Base-by-base conservation (phyloP, 1,140 invertebrate species). In the Cheumatopsyche charites region DNA sequence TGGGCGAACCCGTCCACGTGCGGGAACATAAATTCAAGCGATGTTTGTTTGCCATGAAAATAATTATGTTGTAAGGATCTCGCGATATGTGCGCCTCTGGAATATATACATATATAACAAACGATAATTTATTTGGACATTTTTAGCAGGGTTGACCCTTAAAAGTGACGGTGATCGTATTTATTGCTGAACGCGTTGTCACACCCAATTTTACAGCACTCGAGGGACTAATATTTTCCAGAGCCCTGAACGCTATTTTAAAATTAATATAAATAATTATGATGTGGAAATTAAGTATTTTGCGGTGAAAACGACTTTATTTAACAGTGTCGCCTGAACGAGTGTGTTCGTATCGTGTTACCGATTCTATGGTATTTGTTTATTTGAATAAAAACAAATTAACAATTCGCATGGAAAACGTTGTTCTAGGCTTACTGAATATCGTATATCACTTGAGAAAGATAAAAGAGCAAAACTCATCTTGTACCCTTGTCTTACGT, bases 11-110 rank as follows among this genome's bases (percentile, higher is more conserved):
- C 45, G n/a, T n/a, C 29, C 29, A 72, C 70, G 21, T 62, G 62
- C 29, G 29, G 29, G 21, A 42, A 49, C 65, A 73, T 73, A 73
- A 73, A 73, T 73, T 73, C 29, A 23, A 67, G 21, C 29, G 29
- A 3, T 3, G 3, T 62, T 66, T 73, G 72, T 73, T 73, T 73
- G 72, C 72, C 49, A n/a, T 15, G 19, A 25, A 70, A 67, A 73
- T 70, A 73, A 70, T 70, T 66, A 73, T 70, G 65, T 70, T 67
- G 62, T 73, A n/a, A n/a, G n/a, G n/a, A n/a, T n/a, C n/a, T n/a
- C n/a, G n/a, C n/a, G n/a, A n/a, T 73, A 61, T 23, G 15, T 11
- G 41, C n/a, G 67, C 15, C 29, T 36, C 29, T 36, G 67, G 67
- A 73, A 68, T 69, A n/a, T n/a, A n/a, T n/a, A n/a, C n/a, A n/a